Base-by-base conservation (phyloP, 2,888 invertebrate genomes). In the Neuroscelio doddi region DNA sequence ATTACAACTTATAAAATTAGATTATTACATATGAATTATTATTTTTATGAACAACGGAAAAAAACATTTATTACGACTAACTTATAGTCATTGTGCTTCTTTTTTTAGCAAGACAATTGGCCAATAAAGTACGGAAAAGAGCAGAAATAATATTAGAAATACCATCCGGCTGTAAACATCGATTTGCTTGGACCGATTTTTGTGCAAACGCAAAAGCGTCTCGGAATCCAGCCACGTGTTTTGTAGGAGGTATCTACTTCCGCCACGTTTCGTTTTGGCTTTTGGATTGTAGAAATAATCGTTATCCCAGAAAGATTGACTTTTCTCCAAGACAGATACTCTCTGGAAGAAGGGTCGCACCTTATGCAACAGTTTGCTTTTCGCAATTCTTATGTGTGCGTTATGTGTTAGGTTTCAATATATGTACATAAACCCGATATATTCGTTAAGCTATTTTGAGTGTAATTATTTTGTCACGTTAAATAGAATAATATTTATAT, bases 101-200 rank as follows among this genome's bases (percentile, higher is more conserved):
- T 90, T 91, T 78, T 91, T 91, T 70, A 92, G 86, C 41, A 93
- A 84, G 42, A 94, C 85, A 61, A 93, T 90, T 0, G 93, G 92
- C 93, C 93, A 94, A 84, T 93, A 94, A 78, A 93, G 86, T 0
- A 91, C 87, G 49, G 91, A 89, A 80, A 94, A 93, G 12, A 93
- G 87, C 12, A 92, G 87, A 84, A 94, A 94, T n/a, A 93, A 81
- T 10, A 90, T 89, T 4, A 94, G 94, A 81, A 94, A 94, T 3
- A 92, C 89, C 44, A 92, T 88, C 46, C 93, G 87, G 1, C 93
- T 93, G 1, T 92, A 87, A 76, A 90, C 89, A 83, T 94, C 94
- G 65, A 94, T 92, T 86, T 92, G 91, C 51, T 91, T 87, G 89
- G 93, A 93, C 71, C 92, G 87, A n/a, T 92, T 89, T 73, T 90